Conservation (phyloP, 2,888 invertebrate species). For the Cremastinae sp. region DNA sequence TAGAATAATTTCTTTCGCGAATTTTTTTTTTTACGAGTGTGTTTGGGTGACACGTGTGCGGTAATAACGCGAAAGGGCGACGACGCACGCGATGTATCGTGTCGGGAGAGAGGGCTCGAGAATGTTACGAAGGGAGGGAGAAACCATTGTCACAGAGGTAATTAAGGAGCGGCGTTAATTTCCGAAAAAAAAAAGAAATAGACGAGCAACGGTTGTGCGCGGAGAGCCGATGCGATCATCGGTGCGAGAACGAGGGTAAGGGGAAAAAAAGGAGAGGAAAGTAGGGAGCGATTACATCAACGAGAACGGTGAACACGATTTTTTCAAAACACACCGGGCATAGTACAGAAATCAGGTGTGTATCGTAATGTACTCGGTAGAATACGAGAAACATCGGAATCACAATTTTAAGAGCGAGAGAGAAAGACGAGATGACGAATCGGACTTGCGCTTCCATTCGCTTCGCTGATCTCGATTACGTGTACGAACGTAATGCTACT, state of each 20-base stretch:
- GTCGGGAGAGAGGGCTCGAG: conserved; percentile 31
- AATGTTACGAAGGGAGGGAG: conserved; percentile 32
- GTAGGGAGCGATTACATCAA: conserved; percentile 61
- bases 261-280: conserved; percentile 46
- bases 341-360: conserved; percentile 43
- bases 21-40: no score
- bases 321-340: conserved; percentile 29
- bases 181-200: conserved; percentile 49
- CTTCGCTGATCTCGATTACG: conserved; percentile 65
- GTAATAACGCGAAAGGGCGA: conserved; percentile 41
- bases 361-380: conserved; percentile 35
- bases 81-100: conserved; percentile 57
- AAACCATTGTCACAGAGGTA: conserved; percentile 66
- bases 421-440: conserved; percentile 56
- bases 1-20: no score
- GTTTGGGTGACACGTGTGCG: no score
- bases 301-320: conserved; percentile 51
- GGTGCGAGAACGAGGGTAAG: conserved; percentile 43
- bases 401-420: conserved; percentile 40
- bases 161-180: conserved; percentile 68
- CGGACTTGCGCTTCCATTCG: conserved; percentile 66
- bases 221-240: conserved; percentile 49
- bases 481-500: conserved; percentile 8
- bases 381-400: conserved; percentile 22
- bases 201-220: conserved; percentile 34